Percentiles rank a stretch among this genome's conserved stretches.
phyloP scores from a whole-genome alignment of 1,140 invertebrate species.

The Drosophila albomicans region DNA sequence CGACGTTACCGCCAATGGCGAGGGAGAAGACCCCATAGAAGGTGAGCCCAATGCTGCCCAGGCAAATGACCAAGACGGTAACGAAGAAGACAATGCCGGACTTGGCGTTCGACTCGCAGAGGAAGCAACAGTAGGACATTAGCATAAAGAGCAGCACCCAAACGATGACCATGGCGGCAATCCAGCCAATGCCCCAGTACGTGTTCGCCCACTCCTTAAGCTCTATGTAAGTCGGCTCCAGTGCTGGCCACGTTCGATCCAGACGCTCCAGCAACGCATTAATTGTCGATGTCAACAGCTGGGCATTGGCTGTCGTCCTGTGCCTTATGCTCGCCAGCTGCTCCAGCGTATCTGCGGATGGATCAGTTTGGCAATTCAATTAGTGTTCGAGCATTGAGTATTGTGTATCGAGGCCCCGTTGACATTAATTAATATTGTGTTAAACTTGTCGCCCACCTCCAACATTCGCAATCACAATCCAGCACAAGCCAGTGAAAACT shows the following conservation, averaged over 20 bases:
- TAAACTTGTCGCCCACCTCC: constrained; percentile 23
- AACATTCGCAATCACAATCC: not conserved
- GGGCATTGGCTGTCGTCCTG: constrained; percentile 79
- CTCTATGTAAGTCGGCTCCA: constrained; percentile 71
- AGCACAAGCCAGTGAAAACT: not conserved
- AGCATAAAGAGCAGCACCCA: constrained; percentile 81
- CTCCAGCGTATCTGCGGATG: constrained; percentile 72
- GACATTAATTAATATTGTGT: constrained; percentile 75
- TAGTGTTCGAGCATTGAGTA: constrained; percentile 33
- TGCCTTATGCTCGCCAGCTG: constrained; percentile 78
- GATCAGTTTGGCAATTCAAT: constrained; percentile 60
- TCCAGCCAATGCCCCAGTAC: constrained; percentile 79
- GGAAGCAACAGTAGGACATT: constrained; percentile 85
- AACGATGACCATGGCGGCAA: constrained; percentile 68
- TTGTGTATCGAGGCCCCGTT: constrained; percentile 27
- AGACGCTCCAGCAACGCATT: constrained; percentile 71
- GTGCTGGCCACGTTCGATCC: constrained; percentile 66
- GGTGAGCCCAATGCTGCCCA: constrained; percentile 82
- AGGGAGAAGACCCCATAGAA: constrained; percentile 80
- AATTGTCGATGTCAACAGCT: constrained; percentile 75
- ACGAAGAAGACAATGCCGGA: constrained; percentile 86
- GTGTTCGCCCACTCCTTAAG: constrained; percentile 71
- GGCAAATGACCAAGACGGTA: constrained; percentile 81
- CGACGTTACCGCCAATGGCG: constrained; percentile 85
- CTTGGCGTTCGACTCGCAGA: constrained; percentile 86